These are phyloP conservation scores for Taenaris catops DNA, from an alignment of 2,888 invertebrate genomes.

Conservation along the genomic window DNA sequence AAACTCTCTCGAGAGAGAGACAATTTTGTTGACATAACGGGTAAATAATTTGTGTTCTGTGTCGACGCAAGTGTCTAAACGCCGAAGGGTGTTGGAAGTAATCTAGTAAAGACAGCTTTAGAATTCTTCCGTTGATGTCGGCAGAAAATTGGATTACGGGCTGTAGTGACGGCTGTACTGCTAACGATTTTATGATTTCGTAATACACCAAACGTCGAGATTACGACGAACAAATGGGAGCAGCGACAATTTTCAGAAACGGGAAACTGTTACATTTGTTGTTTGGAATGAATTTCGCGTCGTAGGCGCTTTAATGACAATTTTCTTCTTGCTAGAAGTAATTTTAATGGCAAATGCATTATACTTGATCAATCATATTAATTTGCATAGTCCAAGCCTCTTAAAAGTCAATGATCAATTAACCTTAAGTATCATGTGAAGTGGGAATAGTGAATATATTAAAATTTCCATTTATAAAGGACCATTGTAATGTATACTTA, in stretches of 20 bases:
- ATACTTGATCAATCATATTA: no score
- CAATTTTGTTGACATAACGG: conserved; percentile 9
- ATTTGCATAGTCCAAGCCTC: no score
- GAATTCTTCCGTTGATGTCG: conserved; percentile 54
- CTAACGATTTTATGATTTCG: conserved; percentile 70
- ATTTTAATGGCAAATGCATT: no score
- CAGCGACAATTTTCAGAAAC: neutral
- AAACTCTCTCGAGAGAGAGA: no score
- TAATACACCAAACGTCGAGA: conserved; percentile 47
- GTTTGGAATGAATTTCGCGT: no score
- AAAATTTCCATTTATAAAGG: no score
- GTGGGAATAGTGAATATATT: no score
- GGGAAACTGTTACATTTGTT: conserved; percentile 1
- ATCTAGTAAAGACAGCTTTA: conserved; percentile 58
- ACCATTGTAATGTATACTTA: no score
- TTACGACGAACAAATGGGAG: conserved; percentile 37
- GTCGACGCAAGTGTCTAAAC: conserved; percentile 20
- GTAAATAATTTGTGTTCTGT: conserved; percentile 18
- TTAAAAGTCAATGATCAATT: no score
- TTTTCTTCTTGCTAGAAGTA: no score
- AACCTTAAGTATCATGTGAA: no score
- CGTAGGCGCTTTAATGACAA: no score
- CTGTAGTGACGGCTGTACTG: conserved; percentile 42
- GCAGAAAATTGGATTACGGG: conserved; percentile 71
- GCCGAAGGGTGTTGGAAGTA: conserved; percentile 40